phyloP scores from a whole-genome alignment of 2,888 invertebrate species.

The Orthosia cruda region DNA sequence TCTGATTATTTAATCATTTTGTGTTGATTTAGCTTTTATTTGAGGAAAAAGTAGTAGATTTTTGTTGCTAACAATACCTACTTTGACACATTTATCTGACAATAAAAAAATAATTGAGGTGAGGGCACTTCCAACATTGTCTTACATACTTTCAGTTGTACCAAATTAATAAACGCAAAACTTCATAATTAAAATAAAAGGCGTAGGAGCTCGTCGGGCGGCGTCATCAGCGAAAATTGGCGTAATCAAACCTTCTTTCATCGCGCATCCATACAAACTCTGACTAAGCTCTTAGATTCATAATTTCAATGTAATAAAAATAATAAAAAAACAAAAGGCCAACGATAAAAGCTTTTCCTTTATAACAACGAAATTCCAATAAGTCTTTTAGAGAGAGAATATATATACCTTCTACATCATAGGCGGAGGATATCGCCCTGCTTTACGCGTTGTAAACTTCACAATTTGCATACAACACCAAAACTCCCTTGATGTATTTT shows the following conservation, averaged over 20 bases:
- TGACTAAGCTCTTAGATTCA: conserved; percentile 2
- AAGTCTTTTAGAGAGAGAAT: conserved; percentile 18
- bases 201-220: neutral
- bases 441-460: conserved; percentile 73
- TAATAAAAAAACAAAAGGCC: conserved; percentile 41
- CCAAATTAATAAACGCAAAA: neutral
- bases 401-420: conserved; percentile 13
- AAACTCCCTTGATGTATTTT: conserved; percentile 75
- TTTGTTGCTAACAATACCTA: no score
- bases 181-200: neutral
- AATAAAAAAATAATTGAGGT: neutral
- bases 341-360: conserved; percentile 39
- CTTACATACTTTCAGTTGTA: neutral
- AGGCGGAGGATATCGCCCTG: conserved; percentile 43
- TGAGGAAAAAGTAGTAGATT: no score
- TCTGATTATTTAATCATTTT: no score
- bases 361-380: conserved; percentile 49
- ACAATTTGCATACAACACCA: conserved; percentile 80
- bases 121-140: no score
- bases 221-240: neutral
- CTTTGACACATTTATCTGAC: no score
- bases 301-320: conserved; percentile 40
- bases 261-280: conserved; percentile 37
- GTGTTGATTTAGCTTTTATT: no score
- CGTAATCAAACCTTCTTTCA: conserved; percentile 15